A percentile compares a stretch with the other conserved stretches of the same genome.
These are phyloP conservation scores for Scytalopus superciliaris DNA, from an alignment of 2,113 vertebrate species.

Conservation along the genomic window DNA sequence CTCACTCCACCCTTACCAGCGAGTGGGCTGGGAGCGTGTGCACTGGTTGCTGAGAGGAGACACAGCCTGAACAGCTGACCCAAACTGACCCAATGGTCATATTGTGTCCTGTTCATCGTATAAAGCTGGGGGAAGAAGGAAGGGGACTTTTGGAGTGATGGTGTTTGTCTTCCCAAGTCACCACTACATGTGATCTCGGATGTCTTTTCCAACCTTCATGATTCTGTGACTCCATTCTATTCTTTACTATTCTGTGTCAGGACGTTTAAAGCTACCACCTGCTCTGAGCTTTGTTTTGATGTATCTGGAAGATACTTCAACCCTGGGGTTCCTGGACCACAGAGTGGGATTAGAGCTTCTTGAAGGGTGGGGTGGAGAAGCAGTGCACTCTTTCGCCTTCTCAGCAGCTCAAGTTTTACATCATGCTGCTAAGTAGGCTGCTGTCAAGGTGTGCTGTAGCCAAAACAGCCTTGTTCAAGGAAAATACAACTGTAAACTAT, in stretches of 20 bases:
- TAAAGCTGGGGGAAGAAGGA: neutral
- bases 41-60: neutral
- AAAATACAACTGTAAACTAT: neutral
- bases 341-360: neutral
- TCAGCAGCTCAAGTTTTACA: neutral
- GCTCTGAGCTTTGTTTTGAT: neutral
- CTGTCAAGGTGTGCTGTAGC: neutral
- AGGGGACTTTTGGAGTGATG: neutral
- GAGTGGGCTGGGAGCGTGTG: neutral
- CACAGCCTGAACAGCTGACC: neutral
- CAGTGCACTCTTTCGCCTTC: fast-evolving
- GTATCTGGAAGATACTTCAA: neutral
- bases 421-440: neutral
- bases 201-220: neutral
- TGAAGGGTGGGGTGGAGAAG: neutral
- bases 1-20: neutral
- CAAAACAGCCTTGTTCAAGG: constrained; percentile 6
- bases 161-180: neutral
- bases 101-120: neutral
- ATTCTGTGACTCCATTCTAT: neutral
- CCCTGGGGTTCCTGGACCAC: neutral
- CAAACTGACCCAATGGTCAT: no score
- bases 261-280: neutral
- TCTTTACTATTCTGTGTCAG: neutral
- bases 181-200: fast-evolving